Evolutionary conservation across 2,888 invertebrate species (phyloP).

Genomic region (Melangyna quadrimaculata): DNA sequence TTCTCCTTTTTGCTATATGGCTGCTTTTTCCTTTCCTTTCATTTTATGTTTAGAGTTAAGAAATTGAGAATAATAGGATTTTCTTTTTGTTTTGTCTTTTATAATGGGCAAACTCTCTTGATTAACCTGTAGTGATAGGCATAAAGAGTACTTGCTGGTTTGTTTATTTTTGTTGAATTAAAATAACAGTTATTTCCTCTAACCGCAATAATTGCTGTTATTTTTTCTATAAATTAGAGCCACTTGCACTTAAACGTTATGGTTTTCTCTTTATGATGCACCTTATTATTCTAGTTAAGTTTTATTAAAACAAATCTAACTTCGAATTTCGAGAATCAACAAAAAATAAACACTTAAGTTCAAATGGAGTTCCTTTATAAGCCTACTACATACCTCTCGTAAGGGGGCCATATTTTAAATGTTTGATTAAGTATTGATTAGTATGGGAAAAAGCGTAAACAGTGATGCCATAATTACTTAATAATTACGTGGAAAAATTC

Average conservation of each 20-base stretch:
- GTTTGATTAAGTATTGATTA: too few relatives aligned
- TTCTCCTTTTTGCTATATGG: slow-evolving; percentile 46
- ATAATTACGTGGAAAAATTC: too few relatives aligned
- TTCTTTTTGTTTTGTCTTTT: neutral
- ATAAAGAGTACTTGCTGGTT: neutral
- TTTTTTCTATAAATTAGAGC: neutral
- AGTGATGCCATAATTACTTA: too few relatives aligned
- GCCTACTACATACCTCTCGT: too few relatives aligned
- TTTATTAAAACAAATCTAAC: neutral
- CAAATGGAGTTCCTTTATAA: too few relatives aligned
- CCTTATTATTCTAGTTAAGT: too few relatives aligned
- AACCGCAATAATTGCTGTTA: neutral
- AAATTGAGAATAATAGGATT: neutral
- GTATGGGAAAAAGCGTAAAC: too few relatives aligned
- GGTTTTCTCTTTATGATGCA: neutral
- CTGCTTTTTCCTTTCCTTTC: slow-evolving; percentile 56
- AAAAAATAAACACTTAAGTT: too few relatives aligned
- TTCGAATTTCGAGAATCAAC: neutral
- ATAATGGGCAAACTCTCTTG: slow-evolving; percentile 12
- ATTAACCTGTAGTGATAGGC: slow-evolving; percentile 20
- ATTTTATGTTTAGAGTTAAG: slow-evolving; percentile 6
- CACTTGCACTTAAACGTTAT: neutral
- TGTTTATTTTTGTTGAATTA: neutral
- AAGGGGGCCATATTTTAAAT: too few relatives aligned
- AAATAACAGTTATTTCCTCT: slow-evolving; percentile 11